Base-by-base conservation (phyloP, 2,797 vertebrate species). In the Neosalanx taihuensis region DNA sequence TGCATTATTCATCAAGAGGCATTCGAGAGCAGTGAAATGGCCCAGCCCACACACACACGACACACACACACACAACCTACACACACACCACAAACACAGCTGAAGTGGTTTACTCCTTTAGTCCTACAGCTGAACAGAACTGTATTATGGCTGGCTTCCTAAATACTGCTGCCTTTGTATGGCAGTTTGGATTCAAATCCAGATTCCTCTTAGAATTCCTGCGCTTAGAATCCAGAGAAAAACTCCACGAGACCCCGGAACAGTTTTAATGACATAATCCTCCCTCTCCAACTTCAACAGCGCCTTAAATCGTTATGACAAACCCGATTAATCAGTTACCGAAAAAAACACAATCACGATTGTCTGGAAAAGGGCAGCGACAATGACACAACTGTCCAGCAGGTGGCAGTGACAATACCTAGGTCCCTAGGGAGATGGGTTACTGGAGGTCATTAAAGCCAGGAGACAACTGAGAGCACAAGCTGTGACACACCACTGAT, bases 361-460 rank as follows among this genome's bases (percentile, higher is more conserved):
- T 46, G 4, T 56, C 51, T 15, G 13, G 20, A 26, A 26, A 49
- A 66, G 23, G 4, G 13, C 5, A 49, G 12, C 23, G 1, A 7
- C 56, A 35, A 37, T 10, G 26, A 17, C 66, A 65, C 81, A 6
- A 31, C 41, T 69, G 58, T 64, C 79, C 85, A 82, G 72, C 31
- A 75, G 80, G 82, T 76, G 70, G 81, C 81, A 80, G 83, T 74
- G 73, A 64, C 82, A 64, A 74, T 57, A 76, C 59, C 29, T 53
- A 37, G 64, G 59, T 73, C 69, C n/a, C 66, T 13, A 62, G 1
- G 51, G 49, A 67, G 76, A 76, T 7, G 76, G 84, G 92, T 94
- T 92, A 95, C 87, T 91, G 64, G 15, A 81, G 92, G 92, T 92
- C 90, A 94, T 86, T 89, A 46, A 46, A 85, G 74, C 85, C 90